Base-by-base conservation (phyloP, 2,888 invertebrate genomes). In the Sesia apiformis region DNA sequence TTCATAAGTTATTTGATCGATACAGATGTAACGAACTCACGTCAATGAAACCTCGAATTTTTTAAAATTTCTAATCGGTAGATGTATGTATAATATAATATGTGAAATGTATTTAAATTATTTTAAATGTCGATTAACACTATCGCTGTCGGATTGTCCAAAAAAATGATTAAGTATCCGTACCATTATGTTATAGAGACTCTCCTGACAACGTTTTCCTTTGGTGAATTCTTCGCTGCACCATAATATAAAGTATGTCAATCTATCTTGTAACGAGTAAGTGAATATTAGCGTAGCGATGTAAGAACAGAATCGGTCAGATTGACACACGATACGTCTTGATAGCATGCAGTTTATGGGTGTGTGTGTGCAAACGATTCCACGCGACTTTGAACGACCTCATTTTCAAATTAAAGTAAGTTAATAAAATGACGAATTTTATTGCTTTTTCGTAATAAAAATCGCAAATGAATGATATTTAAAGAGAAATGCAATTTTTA, bases 91-190 rank as follows among this genome's bases (percentile, higher is more conserved):
- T 72, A 66, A 64, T 64, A 67, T 63, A 65, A 46, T 23, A 63
- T 66, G 63, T 67, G 69, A 73, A 66, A 64, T 65, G 67, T 63
- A 64, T 62, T 60, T 64, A 56, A 23, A 23, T 23, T 68, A 62
- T 62, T 60, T 63, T 59, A 59, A 63, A 61, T 63, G 61, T 7
- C 42, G 5, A 42, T 67, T 61, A 63, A 58, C 63, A 67, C 60
- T 69, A 67, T 78, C 74, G 76, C 80, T 80, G 78, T 85, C 76
- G 76, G 78, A 75, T 78, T 78, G 76, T 81, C 77, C 72, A 72
- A 63, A 75, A 75, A 58, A 64, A 64, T 73, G 72, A 68, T 71
- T 60, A 67, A 62, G 8, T 6, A 46, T 46, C 46, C 46, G 46
- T 8, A 46, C 46, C 46, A 46, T 23, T 46, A 46, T 23, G 23